Percentiles rank a stretch among this genome's conserved stretches.
These are phyloP conservation scores for Brenthis daphne DNA, from an alignment of 2,888 invertebrate species.

Conservation along the genomic window DNA sequence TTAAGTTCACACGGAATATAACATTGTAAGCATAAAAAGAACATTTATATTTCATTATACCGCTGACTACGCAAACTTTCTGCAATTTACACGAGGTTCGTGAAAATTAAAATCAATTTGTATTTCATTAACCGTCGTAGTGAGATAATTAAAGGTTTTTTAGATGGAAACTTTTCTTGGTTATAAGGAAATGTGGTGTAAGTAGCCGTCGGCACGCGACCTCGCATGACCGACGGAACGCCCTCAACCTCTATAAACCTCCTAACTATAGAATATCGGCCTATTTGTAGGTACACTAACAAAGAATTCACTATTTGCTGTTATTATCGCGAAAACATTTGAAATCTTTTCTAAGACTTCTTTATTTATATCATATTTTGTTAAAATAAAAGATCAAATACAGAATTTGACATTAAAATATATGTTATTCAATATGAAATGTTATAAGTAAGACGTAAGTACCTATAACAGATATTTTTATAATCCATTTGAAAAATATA, in stretches of 20 bases:
- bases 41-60: constrained; percentile 19
- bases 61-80: constrained; percentile 21
- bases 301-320: constrained; percentile 1
- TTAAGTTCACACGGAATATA: constrained; percentile 6
- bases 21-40: constrained; percentile 11
- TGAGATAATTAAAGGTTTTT: constrained; percentile 51
- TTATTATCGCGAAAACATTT: not conserved
- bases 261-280: constrained; percentile 30
- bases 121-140: constrained; percentile 46
- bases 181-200: constrained; percentile 54
- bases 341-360: no score
- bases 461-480: no score
- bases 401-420: no score
- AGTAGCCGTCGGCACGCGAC: constrained; percentile 72
- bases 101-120: constrained; percentile 36
- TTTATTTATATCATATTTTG: no score
- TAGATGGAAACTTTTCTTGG: constrained; percentile 57
- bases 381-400: no score
- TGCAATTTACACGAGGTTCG: constrained; percentile 18
- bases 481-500: no score
- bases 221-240: constrained; percentile 60
- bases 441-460: no score
- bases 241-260: constrained; percentile 46
- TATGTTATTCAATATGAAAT: no score
- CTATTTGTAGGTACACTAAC: constrained; percentile 24